These are phyloP conservation scores for Osedax frankpressi DNA, from an alignment of 2,888 invertebrate genomes.

Conservation along the genomic window DNA sequence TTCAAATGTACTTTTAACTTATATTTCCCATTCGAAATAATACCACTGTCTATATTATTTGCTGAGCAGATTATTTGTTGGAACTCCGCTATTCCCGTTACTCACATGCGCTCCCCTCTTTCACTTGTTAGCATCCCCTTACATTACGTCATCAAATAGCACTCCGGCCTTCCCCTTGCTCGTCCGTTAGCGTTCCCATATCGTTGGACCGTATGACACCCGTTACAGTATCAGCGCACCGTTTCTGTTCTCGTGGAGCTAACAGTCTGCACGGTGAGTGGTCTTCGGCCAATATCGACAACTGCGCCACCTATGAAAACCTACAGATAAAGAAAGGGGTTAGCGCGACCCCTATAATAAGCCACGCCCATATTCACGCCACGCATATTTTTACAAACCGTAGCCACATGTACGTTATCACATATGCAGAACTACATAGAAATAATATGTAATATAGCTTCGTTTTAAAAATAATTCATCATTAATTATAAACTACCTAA, in stretches of 20 bases:
- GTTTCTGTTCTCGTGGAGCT: constrained; percentile 29
- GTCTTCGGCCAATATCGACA: constrained; percentile 38
- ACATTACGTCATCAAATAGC: neutral
- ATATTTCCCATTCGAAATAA: no score
- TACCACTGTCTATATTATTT: no score
- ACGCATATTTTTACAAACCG: no score
- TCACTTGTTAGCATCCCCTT: neutral
- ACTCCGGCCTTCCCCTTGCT: neutral
- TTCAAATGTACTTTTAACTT: no score
- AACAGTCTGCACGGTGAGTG: constrained; percentile 38
- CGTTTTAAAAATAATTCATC: no score
- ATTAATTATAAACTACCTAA: no score
- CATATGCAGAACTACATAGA: no score
- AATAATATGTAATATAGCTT: no score
- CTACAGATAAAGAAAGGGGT: constrained; percentile 27
- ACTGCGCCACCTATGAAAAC: constrained; percentile 34
- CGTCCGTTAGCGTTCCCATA: neutral
- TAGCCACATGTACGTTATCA: no score
- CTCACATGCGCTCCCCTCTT: neutral
- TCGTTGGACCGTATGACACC: neutral
- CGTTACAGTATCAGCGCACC: constrained; percentile 23
- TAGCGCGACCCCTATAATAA: no score
- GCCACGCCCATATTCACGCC: no score
- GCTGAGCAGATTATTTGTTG: no score
- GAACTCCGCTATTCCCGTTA: neutral